phyloP scores from a whole-genome alignment of 2,888 invertebrate genomes.

The Eupithecia tripunctaria region DNA sequence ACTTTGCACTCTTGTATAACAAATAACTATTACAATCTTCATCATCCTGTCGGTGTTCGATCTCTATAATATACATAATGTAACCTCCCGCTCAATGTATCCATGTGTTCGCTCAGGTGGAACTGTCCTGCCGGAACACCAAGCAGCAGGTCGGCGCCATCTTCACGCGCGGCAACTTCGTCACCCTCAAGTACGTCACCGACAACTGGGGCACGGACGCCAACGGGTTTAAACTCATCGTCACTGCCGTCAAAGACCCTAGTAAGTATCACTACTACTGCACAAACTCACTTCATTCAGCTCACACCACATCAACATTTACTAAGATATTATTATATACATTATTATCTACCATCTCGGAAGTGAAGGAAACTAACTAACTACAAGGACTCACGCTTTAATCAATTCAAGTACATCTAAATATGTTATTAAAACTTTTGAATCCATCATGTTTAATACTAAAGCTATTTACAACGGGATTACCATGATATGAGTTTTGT shows the following conservation, averaged over 20 bases:
- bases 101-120: constrained; percentile 86
- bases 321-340: too few relatives aligned
- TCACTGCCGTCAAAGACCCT: constrained; percentile 97
- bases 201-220: constrained; percentile 96
- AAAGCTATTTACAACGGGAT: too few relatives aligned
- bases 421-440: neutral
- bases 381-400: neutral
- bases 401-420: neutral
- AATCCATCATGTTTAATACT: too few relatives aligned
- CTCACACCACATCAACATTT: neutral
- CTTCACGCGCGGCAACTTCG: constrained; percentile 96
- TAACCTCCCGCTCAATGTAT: neutral
- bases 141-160: constrained; percentile 94
- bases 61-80: neutral
- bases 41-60: neutral
- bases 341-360: neutral
- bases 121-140: constrained; percentile 95
- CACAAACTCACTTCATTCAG: neutral
- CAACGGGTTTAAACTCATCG: constrained; percentile 96
- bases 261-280: constrained; percentile 86
- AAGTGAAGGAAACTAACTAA: neutral
- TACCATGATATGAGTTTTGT: too few relatives aligned
- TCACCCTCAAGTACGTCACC: constrained; percentile 96
- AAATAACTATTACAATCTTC: too few relatives aligned
- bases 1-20: too few relatives aligned